Evolutionary conservation across 2,888 invertebrate genomes (phyloP), one percentile per base, ranked within the genome.

Genomic region (Platycheirus rosarum): DNA sequence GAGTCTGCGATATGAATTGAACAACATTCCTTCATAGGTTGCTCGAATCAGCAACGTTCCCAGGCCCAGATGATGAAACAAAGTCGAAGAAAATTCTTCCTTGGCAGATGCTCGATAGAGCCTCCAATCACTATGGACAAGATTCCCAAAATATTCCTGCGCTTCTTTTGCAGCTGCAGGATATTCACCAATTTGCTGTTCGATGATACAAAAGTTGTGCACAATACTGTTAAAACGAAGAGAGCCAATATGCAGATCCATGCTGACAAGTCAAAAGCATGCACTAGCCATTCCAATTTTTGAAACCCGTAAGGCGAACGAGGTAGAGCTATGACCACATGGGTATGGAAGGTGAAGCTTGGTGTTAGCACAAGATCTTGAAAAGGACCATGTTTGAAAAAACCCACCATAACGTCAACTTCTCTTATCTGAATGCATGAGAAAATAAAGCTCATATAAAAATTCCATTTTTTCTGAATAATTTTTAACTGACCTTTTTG

Each of bases 11-110:
- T 18, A 46, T 8, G 46, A 26, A 13, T 46, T 42, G 16, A 46
- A 62, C 4, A 62, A 1, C 32, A 42, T 44, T 8, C 62, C 62
- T 2, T 46, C 4, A 16, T 62, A 18, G 2, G 46, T 16, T 6
- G 44, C 14, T 16, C 46, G 16, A 2, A 62, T 5, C 6, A 44
- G 6, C 1, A 46, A 1, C 13, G 44, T 4, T 5, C 46, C 46
- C 8, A 29, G 5, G 16, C 32, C n/a, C 13, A 46, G 32, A n/a
- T 4, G 0, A 29, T 6, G 2, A 62, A n/a, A 9, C 18, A 62
- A 1, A 29, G 26, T 2, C 62, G 46, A 3, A 62, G 8, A n/a
- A 11, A 16, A 3, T 2, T 46, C 14, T 18, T n/a, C 0, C 14
- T 32, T n/a, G 62, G 35, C 0, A 44, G 2, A 6, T 20, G 62